Conservation (phyloP, 2,888 invertebrate species). For the Petrolisthes manimaculis region DNA sequence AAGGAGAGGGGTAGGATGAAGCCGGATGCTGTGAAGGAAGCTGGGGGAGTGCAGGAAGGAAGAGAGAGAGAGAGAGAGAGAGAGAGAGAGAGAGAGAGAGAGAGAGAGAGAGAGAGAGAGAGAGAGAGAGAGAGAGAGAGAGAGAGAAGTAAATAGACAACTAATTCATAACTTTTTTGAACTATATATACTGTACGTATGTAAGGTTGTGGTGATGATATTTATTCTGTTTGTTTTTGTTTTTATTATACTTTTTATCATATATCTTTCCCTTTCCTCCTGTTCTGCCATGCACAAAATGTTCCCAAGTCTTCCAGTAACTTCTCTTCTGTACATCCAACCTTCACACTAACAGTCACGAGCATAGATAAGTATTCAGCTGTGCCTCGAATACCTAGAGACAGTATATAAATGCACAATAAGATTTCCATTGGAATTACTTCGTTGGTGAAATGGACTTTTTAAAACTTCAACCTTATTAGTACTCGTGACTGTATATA, state of each 20-base stretch:
- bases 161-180: not conserved
- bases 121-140: constrained; percentile 17
- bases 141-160: not conserved
- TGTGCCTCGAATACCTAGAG: no score
- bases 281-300: not conserved
- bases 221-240: not conserved
- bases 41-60: not conserved
- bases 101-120: constrained; percentile 1
- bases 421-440: no score
- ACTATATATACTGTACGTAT: not conserved
- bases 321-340: not conserved
- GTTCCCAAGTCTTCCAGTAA: no score
- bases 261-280: not conserved
- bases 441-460: no score
- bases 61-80: not conserved
- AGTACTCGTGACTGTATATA: no score
- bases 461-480: no score
- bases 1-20: not conserved
- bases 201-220: not conserved
- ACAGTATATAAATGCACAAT: no score
- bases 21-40: not conserved
- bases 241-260: not conserved
- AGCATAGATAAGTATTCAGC: no score
- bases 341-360: not conserved
- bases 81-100: not conserved